Percentiles rank a stretch among this genome's conserved stretches.
Conservation (phyloP, 2,888 invertebrate genomes). For the Calameuta pallipes region DNA sequence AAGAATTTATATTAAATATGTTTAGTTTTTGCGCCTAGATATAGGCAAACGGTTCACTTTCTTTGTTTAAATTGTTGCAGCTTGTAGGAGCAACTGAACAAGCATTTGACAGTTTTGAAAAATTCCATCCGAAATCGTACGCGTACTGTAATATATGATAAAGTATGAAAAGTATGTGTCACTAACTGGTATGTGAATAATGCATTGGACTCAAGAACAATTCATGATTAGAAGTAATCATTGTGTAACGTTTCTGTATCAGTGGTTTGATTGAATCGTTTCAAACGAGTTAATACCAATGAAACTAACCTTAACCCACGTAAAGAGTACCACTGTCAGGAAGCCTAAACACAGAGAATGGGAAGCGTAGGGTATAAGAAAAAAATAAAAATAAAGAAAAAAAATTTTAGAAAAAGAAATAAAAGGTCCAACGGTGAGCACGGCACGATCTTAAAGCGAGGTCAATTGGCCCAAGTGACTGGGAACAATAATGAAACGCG, state of each 20-base stretch:
- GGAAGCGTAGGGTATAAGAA: not conserved
- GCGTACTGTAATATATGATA: not conserved
- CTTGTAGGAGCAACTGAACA: not conserved
- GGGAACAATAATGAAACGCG: slow-evolving; percentile 1
- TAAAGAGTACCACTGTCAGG: not conserved
- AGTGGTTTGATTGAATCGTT: not conserved
- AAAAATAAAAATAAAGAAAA: not conserved
- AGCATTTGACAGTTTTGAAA: not conserved
- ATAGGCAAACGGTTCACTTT: not conserved
- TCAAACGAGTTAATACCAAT: not conserved
- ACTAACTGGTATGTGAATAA: not conserved
- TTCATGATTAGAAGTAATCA: not conserved
- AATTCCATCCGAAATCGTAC: not conserved
- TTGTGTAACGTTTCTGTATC: not conserved
- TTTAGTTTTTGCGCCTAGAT: not conserved
- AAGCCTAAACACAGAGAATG: not conserved
- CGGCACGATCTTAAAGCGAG: slow-evolving; percentile 7
- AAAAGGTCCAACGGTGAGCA: not conserved
- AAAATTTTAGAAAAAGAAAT: not conserved
- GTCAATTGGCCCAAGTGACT: slow-evolving; percentile 9
- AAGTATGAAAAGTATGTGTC: not conserved
- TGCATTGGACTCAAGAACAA: not conserved
- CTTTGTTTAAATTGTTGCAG: not conserved
- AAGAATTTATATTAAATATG: not conserved
- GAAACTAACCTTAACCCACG: not conserved